A percentile compares a stretch with the other conserved stretches of the same genome.
phyloP scores from a whole-genome alignment of 2,113 vertebrate species.

The Onychostoma macrolepis region DNA sequence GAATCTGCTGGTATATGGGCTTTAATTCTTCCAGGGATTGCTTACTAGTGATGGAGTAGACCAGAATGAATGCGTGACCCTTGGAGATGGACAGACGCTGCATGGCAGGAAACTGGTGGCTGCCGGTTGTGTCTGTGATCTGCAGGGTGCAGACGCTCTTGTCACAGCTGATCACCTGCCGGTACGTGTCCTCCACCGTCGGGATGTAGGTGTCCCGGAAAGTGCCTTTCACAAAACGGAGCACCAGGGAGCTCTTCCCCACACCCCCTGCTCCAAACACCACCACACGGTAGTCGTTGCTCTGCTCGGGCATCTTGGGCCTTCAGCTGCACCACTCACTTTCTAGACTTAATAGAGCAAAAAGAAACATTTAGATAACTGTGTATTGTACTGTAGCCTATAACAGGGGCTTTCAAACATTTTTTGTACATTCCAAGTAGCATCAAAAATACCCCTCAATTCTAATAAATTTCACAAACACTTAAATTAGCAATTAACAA shows the following conservation, averaged over 20 bases:
- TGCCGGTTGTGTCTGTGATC: slow-evolving; percentile 97
- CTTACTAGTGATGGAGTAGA: slow-evolving; percentile 94
- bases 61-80: slow-evolving; percentile 96
- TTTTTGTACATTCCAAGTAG: neutral
- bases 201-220: slow-evolving; percentile 97
- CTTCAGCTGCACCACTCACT: slow-evolving; percentile 60
- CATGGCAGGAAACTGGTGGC: slow-evolving; percentile 98
- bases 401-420: neutral
- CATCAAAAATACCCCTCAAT: neutral
- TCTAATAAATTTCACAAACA: too few species aligned
- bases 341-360: slow-evolving; percentile 60
- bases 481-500: too few species aligned
- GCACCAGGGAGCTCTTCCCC: slow-evolving; percentile 95
- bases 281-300: slow-evolving; percentile 96
- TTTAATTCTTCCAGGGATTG: slow-evolving; percentile 96
- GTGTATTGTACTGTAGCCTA: neutral
- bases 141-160: slow-evolving; percentile 96
- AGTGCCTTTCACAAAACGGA: slow-evolving; percentile 95
- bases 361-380: neutral
- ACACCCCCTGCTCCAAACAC: slow-evolving; percentile 94
- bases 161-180: slow-evolving; percentile 97
- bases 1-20: slow-evolving; percentile 94
- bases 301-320: slow-evolving; percentile 92
- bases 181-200: slow-evolving; percentile 96
- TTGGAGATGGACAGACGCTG: slow-evolving; percentile 97